A percentile compares a stretch with the other conserved stretches of the same genome.
phyloP scores from a whole-genome alignment of 2,113 vertebrate species.

The Dipodomys stephensi region DNA sequence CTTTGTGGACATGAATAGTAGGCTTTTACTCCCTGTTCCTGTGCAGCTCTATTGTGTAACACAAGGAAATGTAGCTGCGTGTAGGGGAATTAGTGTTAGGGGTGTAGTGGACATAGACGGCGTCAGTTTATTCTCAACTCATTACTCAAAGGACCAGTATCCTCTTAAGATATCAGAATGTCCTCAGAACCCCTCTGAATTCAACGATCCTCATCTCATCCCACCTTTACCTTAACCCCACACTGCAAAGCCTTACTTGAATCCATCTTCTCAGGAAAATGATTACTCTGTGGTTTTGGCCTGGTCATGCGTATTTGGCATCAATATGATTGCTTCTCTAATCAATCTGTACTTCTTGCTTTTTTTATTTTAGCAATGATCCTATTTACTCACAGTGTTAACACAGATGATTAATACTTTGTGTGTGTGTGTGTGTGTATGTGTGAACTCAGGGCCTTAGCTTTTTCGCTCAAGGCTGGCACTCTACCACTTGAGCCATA shows the following conservation, averaged over 20 bases:
- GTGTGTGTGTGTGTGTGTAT: too few species aligned
- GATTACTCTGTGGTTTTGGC: not conserved
- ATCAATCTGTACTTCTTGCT: not conserved
- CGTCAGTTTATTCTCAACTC: not conserved
- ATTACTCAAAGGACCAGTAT: not conserved
- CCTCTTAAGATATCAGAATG: not conserved
- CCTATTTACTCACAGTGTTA: not conserved
- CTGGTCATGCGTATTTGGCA: not conserved
- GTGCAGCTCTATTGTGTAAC: not conserved
- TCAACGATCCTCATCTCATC: not conserved
- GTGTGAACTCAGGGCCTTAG: too few species aligned
- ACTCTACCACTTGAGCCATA: too few species aligned
- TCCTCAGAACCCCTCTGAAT: not conserved
- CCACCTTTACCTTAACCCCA: not conserved
- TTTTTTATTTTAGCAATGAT: not conserved
- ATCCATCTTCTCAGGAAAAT: not conserved
- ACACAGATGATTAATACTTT: not conserved
- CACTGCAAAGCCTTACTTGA: not conserved
- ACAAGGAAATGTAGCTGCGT: not conserved
- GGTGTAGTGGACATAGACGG: not conserved
- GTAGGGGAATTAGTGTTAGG: not conserved
- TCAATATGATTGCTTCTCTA: not conserved
- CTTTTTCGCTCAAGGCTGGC: too few species aligned
- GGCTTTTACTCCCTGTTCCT: not conserved
- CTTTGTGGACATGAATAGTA: not conserved